These are phyloP conservation scores for Nemotelus nigrinus DNA, from an alignment of 2,888 invertebrate species.

Conservation along the genomic window DNA sequence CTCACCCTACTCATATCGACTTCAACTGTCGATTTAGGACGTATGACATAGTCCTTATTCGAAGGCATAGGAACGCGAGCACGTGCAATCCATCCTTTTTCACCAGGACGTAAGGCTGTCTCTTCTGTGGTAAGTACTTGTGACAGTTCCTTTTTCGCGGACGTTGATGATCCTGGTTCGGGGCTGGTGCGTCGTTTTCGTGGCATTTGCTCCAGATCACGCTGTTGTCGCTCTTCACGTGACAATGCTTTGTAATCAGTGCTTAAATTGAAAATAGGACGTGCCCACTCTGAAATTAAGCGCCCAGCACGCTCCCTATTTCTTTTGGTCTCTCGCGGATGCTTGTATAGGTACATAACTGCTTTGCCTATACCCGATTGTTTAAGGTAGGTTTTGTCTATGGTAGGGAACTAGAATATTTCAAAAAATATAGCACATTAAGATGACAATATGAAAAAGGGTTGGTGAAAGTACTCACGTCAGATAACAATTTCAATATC, in stretches of 20 bases:
- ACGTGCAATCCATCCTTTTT: constrained; percentile 93
- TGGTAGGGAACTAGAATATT: constrained; percentile 75
- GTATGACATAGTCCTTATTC: constrained; percentile 94
- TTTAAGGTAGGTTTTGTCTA: constrained; percentile 89
- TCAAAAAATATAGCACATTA: constrained; percentile 4
- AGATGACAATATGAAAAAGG: neutral
- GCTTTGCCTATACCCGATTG: constrained; percentile 98
- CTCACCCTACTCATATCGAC: constrained; percentile 83
- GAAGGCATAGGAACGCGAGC: constrained; percentile 95
- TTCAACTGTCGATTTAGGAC: constrained; percentile 92
- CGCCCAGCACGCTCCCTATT: constrained; percentile 91
- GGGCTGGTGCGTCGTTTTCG: constrained; percentile 60
- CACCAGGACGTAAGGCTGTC: constrained; percentile 86
- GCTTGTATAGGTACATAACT: constrained; percentile 99
- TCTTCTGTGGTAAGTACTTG: constrained; percentile 72
- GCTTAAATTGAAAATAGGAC: constrained; percentile 96
- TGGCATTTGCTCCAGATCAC: constrained; percentile 89
- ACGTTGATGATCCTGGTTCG: constrained; percentile 61
- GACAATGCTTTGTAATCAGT: constrained; percentile 92
- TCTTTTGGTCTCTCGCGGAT: constrained; percentile 94
- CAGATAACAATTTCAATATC: constrained; percentile 80
- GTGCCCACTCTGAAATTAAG: constrained; percentile 96
- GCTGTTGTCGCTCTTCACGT: constrained; percentile 91
- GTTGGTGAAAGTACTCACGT: constrained; percentile 69
- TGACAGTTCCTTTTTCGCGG: constrained; percentile 67